A percentile compares a stretch with the other conserved stretches of the same genome.
Evolutionary conservation across 2,113 vertebrate species (phyloP).

Genomic region (Lynx canadensis): DNA sequence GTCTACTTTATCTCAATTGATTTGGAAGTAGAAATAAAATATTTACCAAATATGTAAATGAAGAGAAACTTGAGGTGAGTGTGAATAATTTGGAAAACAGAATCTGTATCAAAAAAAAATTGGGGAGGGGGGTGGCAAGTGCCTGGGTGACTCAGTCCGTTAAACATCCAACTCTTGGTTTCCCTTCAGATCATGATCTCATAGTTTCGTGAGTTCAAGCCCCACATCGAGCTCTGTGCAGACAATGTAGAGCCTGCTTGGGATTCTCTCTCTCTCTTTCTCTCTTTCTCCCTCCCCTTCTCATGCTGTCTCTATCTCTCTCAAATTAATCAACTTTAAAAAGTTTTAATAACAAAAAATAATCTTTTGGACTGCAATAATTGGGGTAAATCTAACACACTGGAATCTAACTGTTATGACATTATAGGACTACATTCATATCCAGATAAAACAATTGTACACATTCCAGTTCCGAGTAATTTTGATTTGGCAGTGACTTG

Average conservation of each 20-base stretch:
- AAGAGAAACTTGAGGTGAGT: not conserved
- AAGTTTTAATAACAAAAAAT: not conserved
- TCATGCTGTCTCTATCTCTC: no score
- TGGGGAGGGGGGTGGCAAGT: not conserved
- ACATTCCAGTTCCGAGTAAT: not conserved
- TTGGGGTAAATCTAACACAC: not conserved
- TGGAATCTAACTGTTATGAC: not conserved
- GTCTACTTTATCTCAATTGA: not conserved
- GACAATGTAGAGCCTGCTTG: no score
- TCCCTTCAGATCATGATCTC: no score
- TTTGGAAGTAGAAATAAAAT: slow-evolving; percentile 6
- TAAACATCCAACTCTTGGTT: no score
- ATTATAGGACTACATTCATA: not conserved
- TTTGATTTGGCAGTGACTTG: not conserved
- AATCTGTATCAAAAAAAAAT: not conserved
- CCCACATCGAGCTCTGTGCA: no score
- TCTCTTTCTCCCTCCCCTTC: no score
- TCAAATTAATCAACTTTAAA: no score
- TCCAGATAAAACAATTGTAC: not conserved
- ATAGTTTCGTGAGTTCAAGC: no score
- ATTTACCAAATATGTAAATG: not conserved
- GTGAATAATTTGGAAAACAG: not conserved
- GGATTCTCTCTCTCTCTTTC: not conserved
- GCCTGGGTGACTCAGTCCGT: no score
- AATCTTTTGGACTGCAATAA: not conserved